A percentile compares a stretch with the other conserved stretches of the same genome.
These are phyloP conservation scores for Saxidomus purpurata DNA, from an alignment of 1,140 invertebrate species.

Conservation along the genomic window DNA sequence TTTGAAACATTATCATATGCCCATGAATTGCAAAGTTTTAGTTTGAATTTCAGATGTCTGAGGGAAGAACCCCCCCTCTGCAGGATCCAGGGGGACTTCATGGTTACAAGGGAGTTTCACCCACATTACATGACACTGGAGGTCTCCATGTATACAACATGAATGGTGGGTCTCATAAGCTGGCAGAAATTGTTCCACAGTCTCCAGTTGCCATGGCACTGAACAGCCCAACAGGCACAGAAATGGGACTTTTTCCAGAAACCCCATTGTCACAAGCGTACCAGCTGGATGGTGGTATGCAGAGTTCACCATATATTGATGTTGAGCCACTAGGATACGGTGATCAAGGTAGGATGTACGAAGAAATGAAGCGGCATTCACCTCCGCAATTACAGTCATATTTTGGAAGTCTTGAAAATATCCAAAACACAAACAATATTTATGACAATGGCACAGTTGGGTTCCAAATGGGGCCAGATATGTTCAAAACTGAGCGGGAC, in stretches of 20 bases:
- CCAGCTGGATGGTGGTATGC: conserved; percentile 14
- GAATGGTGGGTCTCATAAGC: conserved; percentile 51
- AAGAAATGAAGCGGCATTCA: conserved; percentile 25
- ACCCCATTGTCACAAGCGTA: background rate
- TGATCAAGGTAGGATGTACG: conserved; percentile 29
- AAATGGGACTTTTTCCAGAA: background rate
- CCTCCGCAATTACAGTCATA: conserved; percentile 24
- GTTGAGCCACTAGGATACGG: conserved; percentile 8
- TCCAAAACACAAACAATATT: conserved; percentile 22
- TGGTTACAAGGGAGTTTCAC: conserved; percentile 20
- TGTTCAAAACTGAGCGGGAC: conserved; percentile 28
- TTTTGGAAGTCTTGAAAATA: conserved; percentile 43
- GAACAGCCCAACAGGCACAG: background rate
- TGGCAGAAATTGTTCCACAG: conserved; percentile 56
- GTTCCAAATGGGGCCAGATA: background rate
- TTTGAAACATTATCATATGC: too few relatives aligned
- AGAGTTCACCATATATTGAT: background rate
- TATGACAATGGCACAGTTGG: background rate
- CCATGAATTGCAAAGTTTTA: too few relatives aligned
- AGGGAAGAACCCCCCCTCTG: conserved; percentile 36
- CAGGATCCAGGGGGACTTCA: conserved; percentile 58
- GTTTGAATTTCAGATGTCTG: conserved; percentile 62
- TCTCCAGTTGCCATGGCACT: conserved; percentile 2
- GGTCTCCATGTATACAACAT: conserved; percentile 59
- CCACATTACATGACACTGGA: conserved; percentile 16